These are phyloP conservation scores for Acropternis orthonyx DNA, from an alignment of 2,797 vertebrate genomes.

Conservation along the genomic window DNA sequence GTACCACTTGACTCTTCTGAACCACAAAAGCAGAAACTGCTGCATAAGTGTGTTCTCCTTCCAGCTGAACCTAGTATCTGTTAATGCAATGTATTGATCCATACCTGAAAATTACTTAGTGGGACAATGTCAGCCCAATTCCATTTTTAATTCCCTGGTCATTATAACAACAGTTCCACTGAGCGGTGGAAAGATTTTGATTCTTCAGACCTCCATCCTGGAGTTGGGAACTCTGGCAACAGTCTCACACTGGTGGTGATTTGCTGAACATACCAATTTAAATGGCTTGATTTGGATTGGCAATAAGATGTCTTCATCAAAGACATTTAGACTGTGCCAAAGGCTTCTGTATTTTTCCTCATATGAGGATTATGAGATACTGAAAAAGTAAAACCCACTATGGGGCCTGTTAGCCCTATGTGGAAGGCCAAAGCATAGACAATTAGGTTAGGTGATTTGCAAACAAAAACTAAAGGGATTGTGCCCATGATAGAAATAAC, in stretches of 20 bases:
- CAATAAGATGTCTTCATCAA: not conserved
- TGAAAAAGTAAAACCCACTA: not conserved
- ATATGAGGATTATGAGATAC: not conserved
- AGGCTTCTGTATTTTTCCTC: not conserved
- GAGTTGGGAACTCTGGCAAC: not conserved
- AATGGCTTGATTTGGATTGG: not conserved
- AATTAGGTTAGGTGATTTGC: not conserved
- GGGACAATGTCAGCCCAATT: not conserved
- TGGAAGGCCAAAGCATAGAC: not conserved
- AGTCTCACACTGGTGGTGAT: not conserved
- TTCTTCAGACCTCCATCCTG: not conserved
- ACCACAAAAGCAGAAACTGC: not conserved
- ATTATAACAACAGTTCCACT: not conserved
- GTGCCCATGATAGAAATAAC: not conserved
- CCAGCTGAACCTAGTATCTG: not conserved
- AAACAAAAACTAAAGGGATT: not conserved
- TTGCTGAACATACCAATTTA: not conserved
- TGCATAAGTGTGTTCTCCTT: not conserved
- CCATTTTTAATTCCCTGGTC: not conserved
- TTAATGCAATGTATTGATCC: conserved; percentile 20
- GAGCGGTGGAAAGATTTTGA: not conserved
- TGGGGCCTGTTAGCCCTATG: not conserved
- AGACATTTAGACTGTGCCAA: not conserved
- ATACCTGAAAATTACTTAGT: not conserved
- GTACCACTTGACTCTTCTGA: not conserved